These are phyloP conservation scores for Noctilio leporinus DNA, from an alignment of 2,113 vertebrate genomes.

Conservation along the genomic window DNA sequence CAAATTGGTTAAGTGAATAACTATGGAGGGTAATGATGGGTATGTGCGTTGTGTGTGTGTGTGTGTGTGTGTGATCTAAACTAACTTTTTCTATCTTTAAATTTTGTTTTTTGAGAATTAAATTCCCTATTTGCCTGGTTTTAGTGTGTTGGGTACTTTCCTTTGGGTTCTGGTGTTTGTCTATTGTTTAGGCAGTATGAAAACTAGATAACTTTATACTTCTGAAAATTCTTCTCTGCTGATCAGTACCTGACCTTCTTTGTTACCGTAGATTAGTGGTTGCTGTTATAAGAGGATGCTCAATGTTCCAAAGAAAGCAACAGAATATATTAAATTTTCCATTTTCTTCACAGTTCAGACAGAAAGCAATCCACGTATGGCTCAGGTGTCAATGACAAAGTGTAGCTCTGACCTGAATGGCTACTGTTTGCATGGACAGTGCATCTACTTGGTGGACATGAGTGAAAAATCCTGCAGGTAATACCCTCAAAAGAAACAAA, in stretches of 20 bases:
- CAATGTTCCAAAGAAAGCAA: background rate
- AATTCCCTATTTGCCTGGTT: background rate
- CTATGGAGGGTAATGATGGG: background rate
- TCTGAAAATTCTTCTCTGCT: background rate
- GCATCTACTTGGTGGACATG: slow-evolving; percentile 79
- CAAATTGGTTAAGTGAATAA: background rate
- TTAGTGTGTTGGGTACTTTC: background rate
- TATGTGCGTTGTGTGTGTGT: background rate
- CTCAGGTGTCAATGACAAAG: slow-evolving; percentile 69
- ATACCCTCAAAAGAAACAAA: background rate
- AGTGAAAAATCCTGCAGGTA: slow-evolving; percentile 79
- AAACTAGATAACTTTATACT: background rate
- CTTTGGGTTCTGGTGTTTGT: background rate
- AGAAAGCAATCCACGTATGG: slow-evolving; percentile 73
- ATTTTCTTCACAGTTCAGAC: slow-evolving; percentile 72
- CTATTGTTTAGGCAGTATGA: background rate
- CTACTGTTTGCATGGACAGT: slow-evolving; percentile 82
- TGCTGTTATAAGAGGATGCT: background rate
- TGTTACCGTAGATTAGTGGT: background rate
- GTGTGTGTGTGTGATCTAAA: background rate
- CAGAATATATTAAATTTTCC: background rate
- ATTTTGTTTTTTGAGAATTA: background rate
- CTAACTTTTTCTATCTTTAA: background rate
- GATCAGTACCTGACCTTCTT: background rate
- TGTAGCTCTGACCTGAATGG: slow-evolving; percentile 79